These are phyloP conservation scores for Synanthedon andrenaeformis DNA, from an alignment of 2,888 invertebrate species.

Conservation along the genomic window DNA sequence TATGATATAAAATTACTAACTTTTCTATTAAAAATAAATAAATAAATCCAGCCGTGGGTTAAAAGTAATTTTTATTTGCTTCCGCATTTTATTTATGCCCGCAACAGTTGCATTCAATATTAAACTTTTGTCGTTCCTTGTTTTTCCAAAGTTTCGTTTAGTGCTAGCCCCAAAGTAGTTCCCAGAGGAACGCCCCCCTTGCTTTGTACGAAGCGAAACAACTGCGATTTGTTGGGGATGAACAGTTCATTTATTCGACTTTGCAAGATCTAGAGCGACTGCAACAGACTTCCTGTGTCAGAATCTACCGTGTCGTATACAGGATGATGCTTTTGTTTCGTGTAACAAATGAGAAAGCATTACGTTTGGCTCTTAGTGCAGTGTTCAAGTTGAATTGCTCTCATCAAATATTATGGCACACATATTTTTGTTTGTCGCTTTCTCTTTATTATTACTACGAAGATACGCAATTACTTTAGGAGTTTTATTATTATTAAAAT, in stretches of 20 bases:
- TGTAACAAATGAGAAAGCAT: neutral
- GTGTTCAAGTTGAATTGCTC: neutral
- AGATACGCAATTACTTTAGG: too few species aligned
- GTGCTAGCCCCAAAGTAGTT: neutral
- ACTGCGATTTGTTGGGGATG: slow-evolving; percentile 9
- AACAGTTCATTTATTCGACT: slow-evolving; percentile 15
- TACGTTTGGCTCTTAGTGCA: neutral
- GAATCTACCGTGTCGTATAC: neutral
- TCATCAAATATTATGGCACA: neutral
- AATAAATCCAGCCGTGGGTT: neutral
- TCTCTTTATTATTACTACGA: too few species aligned
- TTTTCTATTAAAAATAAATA: too few species aligned
- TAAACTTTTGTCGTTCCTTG: slow-evolving; percentile 2
- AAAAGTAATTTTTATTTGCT: neutral
- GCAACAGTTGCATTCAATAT: neutral
- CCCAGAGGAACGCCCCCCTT: neutral
- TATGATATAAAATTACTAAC: too few species aligned
- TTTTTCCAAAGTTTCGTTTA: slow-evolving; percentile 1
- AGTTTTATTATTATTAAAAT: too few species aligned
- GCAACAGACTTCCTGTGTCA: slow-evolving; percentile 2
- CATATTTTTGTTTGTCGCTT: neutral
- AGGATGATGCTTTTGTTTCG: neutral
- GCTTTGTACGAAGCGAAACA: slow-evolving; percentile 4
- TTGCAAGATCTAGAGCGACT: slow-evolving; percentile 5
- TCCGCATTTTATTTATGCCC: neutral